Evolutionary conservation across 2,888 invertebrate genomes (phyloP).

Genomic region (Prosopocoilus inquinatus): DNA sequence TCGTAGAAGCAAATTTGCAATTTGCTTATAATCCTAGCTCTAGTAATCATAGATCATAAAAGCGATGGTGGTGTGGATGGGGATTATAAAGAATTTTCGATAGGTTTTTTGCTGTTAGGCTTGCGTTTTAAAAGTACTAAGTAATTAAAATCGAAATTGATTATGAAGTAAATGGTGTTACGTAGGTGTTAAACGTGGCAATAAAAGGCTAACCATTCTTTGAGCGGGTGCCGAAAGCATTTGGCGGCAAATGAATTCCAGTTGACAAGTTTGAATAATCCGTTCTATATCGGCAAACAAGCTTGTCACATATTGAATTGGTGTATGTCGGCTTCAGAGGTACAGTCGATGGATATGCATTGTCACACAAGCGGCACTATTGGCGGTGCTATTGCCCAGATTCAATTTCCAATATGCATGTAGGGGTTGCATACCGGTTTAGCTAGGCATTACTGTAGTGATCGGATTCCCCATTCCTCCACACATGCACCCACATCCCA

Average conservation of each 20-base stretch:
- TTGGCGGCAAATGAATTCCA: constrained; percentile 45
- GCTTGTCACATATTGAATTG: constrained; percentile 48
- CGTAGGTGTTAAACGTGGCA: constrained; percentile 9
- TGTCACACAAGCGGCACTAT: constrained; percentile 45
- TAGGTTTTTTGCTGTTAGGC: no score
- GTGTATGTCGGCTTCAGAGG: constrained; percentile 32
- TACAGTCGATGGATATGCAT: constrained; percentile 42
- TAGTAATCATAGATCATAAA: no score
- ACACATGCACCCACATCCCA: constrained; percentile 16
- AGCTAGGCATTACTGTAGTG: constrained; percentile 44
- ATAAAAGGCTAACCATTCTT: constrained; percentile 19
- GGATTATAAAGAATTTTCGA: no score
- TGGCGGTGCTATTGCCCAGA: constrained; percentile 48
- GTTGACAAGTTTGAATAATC: constrained; percentile 50
- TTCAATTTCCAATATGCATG: constrained; percentile 52
- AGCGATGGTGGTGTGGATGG: no score
- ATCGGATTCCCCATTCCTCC: constrained; percentile 44
- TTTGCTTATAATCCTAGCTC: no score
- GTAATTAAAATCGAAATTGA: not conserved
- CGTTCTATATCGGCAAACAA: constrained; percentile 47
- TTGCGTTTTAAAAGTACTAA: not conserved
- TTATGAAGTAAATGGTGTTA: constrained; percentile 11
- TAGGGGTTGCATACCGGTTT: constrained; percentile 38
- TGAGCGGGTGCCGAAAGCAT: constrained; percentile 23
- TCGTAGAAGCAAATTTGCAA: no score